phyloP scores from a whole-genome alignment of 2,888 invertebrate species.

The Noctuana brunneofusca region DNA sequence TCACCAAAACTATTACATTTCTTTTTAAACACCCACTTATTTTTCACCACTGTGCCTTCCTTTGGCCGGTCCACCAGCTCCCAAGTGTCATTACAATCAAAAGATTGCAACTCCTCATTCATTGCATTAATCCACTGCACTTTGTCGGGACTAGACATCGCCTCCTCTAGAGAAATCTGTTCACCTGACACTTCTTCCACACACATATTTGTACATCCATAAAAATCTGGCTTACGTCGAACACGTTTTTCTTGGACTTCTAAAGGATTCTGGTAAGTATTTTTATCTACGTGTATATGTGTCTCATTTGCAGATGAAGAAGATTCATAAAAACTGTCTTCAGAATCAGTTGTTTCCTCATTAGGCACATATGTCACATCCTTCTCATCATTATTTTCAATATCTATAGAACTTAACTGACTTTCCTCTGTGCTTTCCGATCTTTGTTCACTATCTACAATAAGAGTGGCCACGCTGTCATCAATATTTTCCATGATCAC shows the following conservation, averaged over 20 bases:
- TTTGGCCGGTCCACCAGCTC: constrained; percentile 22
- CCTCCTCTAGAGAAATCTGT: background rate
- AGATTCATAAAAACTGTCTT: background rate
- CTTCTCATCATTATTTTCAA: background rate
- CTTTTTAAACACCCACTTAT: constrained; percentile 29
- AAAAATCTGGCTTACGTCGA: constrained; percentile 3
- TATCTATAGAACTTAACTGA: background rate
- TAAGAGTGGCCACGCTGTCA: background rate
- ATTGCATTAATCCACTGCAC: constrained; percentile 14
- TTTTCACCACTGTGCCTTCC: constrained; percentile 21
- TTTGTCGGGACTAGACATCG: background rate
- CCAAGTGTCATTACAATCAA: constrained; percentile 26
- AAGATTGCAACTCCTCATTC: constrained; percentile 35
- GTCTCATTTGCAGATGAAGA: background rate
- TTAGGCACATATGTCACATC: background rate
- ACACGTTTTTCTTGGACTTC: background rate
- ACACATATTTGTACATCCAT: background rate
- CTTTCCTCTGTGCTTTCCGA: background rate
- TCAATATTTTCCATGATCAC: background rate
- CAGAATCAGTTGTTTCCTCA: background rate
- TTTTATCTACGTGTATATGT: background rate
- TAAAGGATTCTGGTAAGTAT: too few species aligned
- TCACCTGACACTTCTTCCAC: constrained; percentile 6
- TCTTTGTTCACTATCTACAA: too few species aligned
- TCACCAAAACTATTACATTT: constrained; percentile 1